Evolutionary conservation across 1,140 invertebrate genomes (phyloP).

Genomic region (Temnothorax longispinosus): DNA sequence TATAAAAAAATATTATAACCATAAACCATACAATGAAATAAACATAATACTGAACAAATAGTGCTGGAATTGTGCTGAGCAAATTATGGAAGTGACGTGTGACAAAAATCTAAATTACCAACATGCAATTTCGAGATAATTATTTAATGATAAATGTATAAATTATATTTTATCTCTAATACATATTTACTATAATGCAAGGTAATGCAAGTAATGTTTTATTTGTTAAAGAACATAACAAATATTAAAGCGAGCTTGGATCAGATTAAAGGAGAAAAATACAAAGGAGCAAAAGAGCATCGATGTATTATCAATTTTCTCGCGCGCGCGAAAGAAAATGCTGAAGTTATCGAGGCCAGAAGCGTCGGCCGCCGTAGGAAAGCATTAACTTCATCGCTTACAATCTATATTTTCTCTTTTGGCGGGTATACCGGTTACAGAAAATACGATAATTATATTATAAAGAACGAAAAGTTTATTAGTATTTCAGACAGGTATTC

Average conservation of each 20-base stretch:
- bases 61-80: not conserved
- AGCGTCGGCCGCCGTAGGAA: constrained; percentile 7
- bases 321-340: constrained; percentile 18
- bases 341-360: constrained; percentile 13
- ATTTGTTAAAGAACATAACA: not conserved
- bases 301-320: constrained; percentile 43
- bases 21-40: not conserved
- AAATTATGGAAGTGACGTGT: not conserved
- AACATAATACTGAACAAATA: not conserved
- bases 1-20: not conserved
- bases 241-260: not conserved
- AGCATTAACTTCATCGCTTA: constrained; percentile 39
- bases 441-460: not conserved
- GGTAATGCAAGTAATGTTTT: not conserved
- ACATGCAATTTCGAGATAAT: not conserved
- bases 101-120: not conserved
- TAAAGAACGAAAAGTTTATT: not conserved
- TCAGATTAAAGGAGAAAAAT: not conserved
- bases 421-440: not conserved
- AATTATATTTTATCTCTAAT: constrained; percentile 11
- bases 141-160: not conserved
- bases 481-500: constrained; percentile 41
- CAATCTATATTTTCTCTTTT: constrained; percentile 41
- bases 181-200: constrained; percentile 14
- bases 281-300: not conserved